Base-by-base conservation (phyloP, 2,888 invertebrate genomes). In the Seladonia tumulorum region DNA sequence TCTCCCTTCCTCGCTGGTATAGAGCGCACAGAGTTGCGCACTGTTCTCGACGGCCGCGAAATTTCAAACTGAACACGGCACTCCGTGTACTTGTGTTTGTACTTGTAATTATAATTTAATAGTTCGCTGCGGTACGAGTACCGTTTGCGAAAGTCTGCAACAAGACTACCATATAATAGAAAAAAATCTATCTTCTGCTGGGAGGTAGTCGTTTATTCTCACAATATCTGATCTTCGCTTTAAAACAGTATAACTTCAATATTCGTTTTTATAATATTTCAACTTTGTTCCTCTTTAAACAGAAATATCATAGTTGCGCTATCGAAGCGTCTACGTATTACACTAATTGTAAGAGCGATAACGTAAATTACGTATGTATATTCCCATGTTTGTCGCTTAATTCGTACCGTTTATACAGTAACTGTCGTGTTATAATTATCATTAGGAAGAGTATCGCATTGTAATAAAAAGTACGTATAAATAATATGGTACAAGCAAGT, bases 191-290 rank as follows among this genome's bases (percentile, higher is more conserved):
- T 72, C 14, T 16, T 66, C 71, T 66, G 29, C 63, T 49, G 74
- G 22, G 68, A 81, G 83, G 76, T 81, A 81, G 76, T 76, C 22
- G 14, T 83, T 81, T 81, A 83, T 83, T 81, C 57, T 63, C 22
- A 81, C n/a, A 76, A 60, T 60, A 76, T 29, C 79, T 77, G 76
- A 76, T 85, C 74, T 49, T 79, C 22, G 29, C 39, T 66, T 76
- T 22, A 5, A 71, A 71, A 72, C 8, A 47, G 42, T 71, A 53
- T 72, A 72, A 53, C 16, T 39, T 12, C 42, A 16, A 10, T 53
- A 16, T 68, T 75, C 73, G 47, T 29, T 29, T 45, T 29, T 29
- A n/a, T 16, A 8, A 70, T 18, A 49, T 60, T 14, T 60, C 22
- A 10, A n/a, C 45, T 42, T 70, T 14, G 35, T 70, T 45, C 35